A percentile compares a stretch with the other conserved stretches of the same genome.
phyloP scores from a whole-genome alignment of 2,888 invertebrate genomes.

The Melinaea menophilus region DNA sequence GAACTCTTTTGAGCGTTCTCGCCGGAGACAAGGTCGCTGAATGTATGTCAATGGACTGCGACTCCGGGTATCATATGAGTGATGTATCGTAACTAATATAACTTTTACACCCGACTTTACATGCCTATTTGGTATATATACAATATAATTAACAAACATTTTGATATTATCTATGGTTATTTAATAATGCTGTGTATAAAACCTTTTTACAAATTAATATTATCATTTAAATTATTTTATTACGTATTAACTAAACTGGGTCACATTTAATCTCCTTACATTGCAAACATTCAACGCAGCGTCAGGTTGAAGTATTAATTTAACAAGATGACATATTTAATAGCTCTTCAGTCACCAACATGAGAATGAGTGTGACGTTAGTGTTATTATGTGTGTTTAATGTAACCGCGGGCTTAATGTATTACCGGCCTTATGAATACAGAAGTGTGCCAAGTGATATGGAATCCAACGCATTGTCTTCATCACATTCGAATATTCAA shows the following conservation, averaged over 20 bases:
- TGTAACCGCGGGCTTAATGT: slow-evolving; percentile 41
- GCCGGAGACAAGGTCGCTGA: slow-evolving; percentile 47
- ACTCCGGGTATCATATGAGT: too few relatives aligned
- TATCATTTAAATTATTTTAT: neutral
- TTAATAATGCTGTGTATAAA: too few relatives aligned
- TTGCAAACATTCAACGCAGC: slow-evolving; percentile 15
- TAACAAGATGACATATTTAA: slow-evolving; percentile 16
- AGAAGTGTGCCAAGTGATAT: slow-evolving; percentile 36
- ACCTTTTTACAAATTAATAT: too few relatives aligned
- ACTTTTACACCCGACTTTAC: too few relatives aligned
- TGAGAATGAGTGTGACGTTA: slow-evolving; percentile 24
- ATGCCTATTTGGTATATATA: too few relatives aligned
- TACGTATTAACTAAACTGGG: slow-evolving; percentile 13
- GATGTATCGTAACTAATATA: too few relatives aligned
- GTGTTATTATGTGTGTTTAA: slow-evolving; percentile 33
- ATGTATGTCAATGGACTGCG: too few relatives aligned
- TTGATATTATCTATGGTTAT: too few relatives aligned
- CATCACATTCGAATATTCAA: slow-evolving; percentile 28
- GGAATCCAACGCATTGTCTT: slow-evolving; percentile 23
- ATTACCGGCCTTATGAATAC: slow-evolving; percentile 48
- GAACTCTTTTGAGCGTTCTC: slow-evolving; percentile 62
- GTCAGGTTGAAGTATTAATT: slow-evolving; percentile 14
- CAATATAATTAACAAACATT: too few relatives aligned
- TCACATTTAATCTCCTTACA: slow-evolving; percentile 17
- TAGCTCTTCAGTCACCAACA: slow-evolving; percentile 21